Evolutionary conservation across 2,797 vertebrate genomes (phyloP).

Genomic region (Gallinago solitaria): DNA sequence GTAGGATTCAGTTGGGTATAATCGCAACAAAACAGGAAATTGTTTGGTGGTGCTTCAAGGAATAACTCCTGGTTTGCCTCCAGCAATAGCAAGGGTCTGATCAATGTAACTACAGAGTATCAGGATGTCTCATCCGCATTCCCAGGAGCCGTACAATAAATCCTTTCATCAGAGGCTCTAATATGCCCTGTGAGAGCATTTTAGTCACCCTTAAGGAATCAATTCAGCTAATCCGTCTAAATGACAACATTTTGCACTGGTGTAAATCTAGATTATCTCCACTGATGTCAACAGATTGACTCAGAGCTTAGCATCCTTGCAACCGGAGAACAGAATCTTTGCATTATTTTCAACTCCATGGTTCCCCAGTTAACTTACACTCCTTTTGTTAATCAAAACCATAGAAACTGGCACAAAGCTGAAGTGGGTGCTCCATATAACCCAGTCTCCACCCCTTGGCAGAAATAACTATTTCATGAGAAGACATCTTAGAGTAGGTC

Average conservation of each 20-base stretch:
- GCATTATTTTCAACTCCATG: neutral
- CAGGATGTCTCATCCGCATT: neutral
- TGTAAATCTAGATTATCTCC: slow-evolving; percentile 8
- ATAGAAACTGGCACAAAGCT: neutral
- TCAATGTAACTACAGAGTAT: neutral
- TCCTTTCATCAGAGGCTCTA: neutral
- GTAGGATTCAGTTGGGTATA: neutral
- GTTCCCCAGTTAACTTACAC: neutral
- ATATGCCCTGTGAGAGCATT: neutral
- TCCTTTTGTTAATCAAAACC: neutral
- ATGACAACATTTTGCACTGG: neutral
- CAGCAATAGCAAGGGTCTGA: neutral
- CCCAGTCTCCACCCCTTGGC: neutral
- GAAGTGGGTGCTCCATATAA: neutral
- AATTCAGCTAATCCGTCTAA: neutral
- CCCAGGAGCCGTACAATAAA: neutral
- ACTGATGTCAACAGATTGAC: neutral
- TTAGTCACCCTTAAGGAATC: neutral
- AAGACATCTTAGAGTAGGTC: neutral
- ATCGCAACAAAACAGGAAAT: neutral
- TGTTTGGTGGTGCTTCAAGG: neutral
- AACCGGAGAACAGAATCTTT: neutral
- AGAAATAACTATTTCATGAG: neutral
- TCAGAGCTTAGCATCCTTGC: neutral
- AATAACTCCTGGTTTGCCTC: neutral